Evolutionary conservation across 2,888 invertebrate species (phyloP), one percentile per base, ranked within the genome.

Genomic region (Rhingia campestris): DNA sequence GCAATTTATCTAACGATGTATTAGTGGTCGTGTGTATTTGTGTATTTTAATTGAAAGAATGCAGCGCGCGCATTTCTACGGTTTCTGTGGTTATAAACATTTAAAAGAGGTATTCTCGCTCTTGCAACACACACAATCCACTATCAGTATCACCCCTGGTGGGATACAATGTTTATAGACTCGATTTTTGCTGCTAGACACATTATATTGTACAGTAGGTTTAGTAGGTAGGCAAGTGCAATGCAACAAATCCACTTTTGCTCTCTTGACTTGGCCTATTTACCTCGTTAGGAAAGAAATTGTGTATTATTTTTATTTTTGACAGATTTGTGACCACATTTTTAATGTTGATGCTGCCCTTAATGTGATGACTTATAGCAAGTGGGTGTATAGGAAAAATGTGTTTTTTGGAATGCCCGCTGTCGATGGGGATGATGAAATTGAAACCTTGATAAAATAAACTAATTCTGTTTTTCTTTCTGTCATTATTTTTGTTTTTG

Each of bases 221-320:
- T 76, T 70, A n/a, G 30, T 9, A 53, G 66, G 70, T 45, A 49
- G 51, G 61, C 41, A 79, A 56, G 64, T 75, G 86, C 70, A 73
- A 73, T 69, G 74, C 47, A 72, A 14, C 41, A 61, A 75, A 70
- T 69, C 30, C 59, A 76, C 56, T 76, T 85, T 66, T 80, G 64
- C 63, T 72, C 82, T 73, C 77, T 79, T 73, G 63, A 79, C 82
- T 82, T 82, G 82, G 77, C 73, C 79, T 69, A 82, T 79, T 82
- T 79, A 79, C 82, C 77, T 79, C 79, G 66, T 67, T 81, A 12
- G 51, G 12, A 45, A 49, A 14, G 30, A 70, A 51, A 69, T 45
- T 53, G 47, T 14, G 54, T 39, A 22, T 53, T 53, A 6, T 72
- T 64, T 33, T 22, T 14, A 5, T 53, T 43, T 61, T 10, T 67